Evolutionary conservation across 1,140 invertebrate genomes (phyloP), one percentile per base, ranked within the genome.

Genomic region (Brachionus koreanus): DNA sequence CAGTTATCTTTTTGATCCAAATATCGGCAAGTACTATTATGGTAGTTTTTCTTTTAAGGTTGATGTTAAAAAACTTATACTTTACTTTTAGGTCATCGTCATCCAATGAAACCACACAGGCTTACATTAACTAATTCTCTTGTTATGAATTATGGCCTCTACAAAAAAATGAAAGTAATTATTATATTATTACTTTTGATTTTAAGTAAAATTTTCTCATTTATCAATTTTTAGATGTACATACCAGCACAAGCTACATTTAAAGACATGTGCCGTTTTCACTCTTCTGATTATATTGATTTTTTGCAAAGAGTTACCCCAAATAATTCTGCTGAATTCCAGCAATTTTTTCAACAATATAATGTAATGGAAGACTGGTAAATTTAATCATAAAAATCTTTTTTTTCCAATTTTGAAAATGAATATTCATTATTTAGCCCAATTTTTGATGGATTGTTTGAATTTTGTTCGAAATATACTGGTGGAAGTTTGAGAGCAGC

Each of bases 291-390:
- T 84, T 99, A 99, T 85, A 96, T 99, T 39, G 94, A 98, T 84
- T 99, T 99, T 86, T 88, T 99, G 2, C 33, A 83, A 12, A 97
- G 94, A 83, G 99, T 99, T 85, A 91, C 96, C 84, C 98, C 97
- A 37, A 98, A 99, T 87, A 99, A 99, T 86, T 98, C 99, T 94
- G 93, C 94, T 3, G 96, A 99, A 88, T 99, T 98, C 88, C 98
- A 98, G 87, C 99, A 99, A 90, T 97, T 98, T 89, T 99, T 99
- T 97, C 97, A 98, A 88, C 91, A 96, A 89, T 99, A 82, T n/a
- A 82, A 82, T 33, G 57, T 82, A 5, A 65, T 69, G 46, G 72
- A 83, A 57, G 82, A 75, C n/a, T 75, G 82, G 69, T 74, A 49
- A 7, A n/a, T 9, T 49, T 46, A 43, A 16, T 1, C 12, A 0